A percentile compares a stretch with the other conserved stretches of the same genome.
Conservation (phyloP, 1,140 invertebrate species). For the Drosophila serrata region DNA sequence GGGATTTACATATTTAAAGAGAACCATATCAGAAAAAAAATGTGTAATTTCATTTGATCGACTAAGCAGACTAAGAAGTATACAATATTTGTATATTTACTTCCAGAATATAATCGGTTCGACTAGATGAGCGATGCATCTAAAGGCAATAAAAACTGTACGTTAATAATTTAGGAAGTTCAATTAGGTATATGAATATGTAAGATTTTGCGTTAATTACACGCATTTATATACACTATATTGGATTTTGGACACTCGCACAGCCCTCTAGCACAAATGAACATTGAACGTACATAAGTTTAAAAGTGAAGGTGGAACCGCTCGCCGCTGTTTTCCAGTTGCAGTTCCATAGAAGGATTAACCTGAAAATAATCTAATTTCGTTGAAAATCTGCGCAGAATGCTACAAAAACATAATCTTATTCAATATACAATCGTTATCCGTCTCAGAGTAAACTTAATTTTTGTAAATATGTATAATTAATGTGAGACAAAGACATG, state of each 20-base stretch:
- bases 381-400: background rate
- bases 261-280: constrained; percentile 69
- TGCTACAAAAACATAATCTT: constrained; percentile 19
- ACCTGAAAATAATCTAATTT: constrained; percentile 8
- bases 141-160: constrained; percentile 19
- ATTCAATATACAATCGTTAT: constrained; percentile 37
- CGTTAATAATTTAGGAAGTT: constrained; percentile 23
- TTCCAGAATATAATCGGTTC: background rate
- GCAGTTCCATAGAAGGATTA: constrained; percentile 1
- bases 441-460: constrained; percentile 18
- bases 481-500: constrained; percentile 39
- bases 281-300: constrained; percentile 36
- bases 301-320: constrained; percentile 18
- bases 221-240: constrained; percentile 26
- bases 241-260: constrained; percentile 67
- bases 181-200: constrained; percentile 9
- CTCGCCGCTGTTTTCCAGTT: background rate
- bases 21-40: background rate
- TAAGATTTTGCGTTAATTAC: constrained; percentile 15
- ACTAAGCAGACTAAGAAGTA: background rate
- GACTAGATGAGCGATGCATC: constrained; percentile 20
- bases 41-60: background rate
- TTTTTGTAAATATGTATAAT: constrained; percentile 32
- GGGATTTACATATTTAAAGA: background rate
- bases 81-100: background rate